These are phyloP conservation scores for Thaumatotibia leucotreta DNA, from an alignment of 1,140 invertebrate species.

Conservation along the genomic window DNA sequence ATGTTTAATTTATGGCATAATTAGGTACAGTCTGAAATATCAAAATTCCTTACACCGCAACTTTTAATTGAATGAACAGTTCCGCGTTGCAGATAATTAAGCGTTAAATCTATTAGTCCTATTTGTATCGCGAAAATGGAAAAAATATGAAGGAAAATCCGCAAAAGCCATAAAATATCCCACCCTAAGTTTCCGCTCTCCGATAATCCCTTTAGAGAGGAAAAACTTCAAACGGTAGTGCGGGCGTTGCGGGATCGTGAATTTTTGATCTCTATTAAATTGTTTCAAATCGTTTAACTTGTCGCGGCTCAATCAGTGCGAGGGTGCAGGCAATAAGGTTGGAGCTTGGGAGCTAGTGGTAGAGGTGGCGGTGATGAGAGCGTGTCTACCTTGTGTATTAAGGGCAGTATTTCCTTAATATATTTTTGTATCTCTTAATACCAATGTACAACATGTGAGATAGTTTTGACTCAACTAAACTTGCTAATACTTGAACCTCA, in stretches of 20 bases:
- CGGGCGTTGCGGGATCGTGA: conserved; percentile 58
- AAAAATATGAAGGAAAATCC: conserved; percentile 39
- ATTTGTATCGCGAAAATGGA: conserved; percentile 23
- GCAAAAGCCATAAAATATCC: conserved; percentile 61
- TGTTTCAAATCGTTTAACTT: conserved; percentile 77
- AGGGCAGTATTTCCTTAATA: background rate
- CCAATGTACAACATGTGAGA: too few species aligned
- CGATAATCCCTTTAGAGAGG: conserved; percentile 74
- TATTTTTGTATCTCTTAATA: too few species aligned
- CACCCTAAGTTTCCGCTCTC: conserved; percentile 54
- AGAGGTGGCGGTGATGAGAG: background rate
- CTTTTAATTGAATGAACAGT: background rate
- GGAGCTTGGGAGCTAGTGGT: conserved; percentile 15
- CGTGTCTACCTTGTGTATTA: background rate
- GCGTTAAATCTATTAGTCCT: conserved; percentile 17
- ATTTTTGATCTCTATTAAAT: conserved; percentile 77
- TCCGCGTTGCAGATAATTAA: conserved; percentile 7
- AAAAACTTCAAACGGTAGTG: conserved; percentile 76
- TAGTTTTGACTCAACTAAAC: too few species aligned
- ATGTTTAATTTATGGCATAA: too few species aligned
- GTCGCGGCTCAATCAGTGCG: conserved; percentile 74
- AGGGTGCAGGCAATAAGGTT: conserved; percentile 27
- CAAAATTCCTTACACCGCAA: background rate
- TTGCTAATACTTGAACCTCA: too few species aligned
- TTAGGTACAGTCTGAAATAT: background rate